Evolutionary conservation across 2,797 vertebrate genomes (phyloP), one percentile per base, ranked within the genome.

Genomic region (Oreochromis grahami): DNA sequence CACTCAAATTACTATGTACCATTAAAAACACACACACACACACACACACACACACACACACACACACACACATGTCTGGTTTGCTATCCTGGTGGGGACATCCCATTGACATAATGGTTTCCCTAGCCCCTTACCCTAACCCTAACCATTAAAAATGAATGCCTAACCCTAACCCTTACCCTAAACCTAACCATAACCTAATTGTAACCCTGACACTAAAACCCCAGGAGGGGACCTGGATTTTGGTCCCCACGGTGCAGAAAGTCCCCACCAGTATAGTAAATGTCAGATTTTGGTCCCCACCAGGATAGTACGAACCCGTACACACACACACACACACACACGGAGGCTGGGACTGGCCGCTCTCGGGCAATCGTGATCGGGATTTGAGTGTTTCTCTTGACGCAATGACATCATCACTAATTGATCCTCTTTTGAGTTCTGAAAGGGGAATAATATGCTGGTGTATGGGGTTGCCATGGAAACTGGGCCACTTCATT

Each of bases 401-500:
- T 85, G 83, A 90, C 14, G 86, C 84, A 84, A 56, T 93, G 92
- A 92, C 92, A 92, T 94, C 94, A 93, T 91, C 84, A 76, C 91
- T 93, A 95, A 95, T 94, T 92, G 93, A 93, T 94, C 92, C 88
- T 81, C 87, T 79, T 91, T 91, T 89, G 55, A 93, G 89, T 89
- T 84, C 83, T 87, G 87, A 87, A 84, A 83, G 76, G 77, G 79
- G 77, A 89, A 88, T 90, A 79, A 88, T 91, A 88, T 90, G 86
- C 90, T 83, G 86, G 91, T 88, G 78, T 94, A 92, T 92, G 89
- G 82, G 51, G 94, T 95, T 94, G 80, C 90, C 91, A 94, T 95
- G 72, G 93, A 88, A 95, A 95, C 94, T 93, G 90, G 88, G 55
- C 85, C 48, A n/a, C 89, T 92, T 93, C 84, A 90, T 83, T 87